These are phyloP conservation scores for Oryzias dopingdopingensis DNA, from an alignment of 2,797 vertebrate genomes.

Conservation along the genomic window DNA sequence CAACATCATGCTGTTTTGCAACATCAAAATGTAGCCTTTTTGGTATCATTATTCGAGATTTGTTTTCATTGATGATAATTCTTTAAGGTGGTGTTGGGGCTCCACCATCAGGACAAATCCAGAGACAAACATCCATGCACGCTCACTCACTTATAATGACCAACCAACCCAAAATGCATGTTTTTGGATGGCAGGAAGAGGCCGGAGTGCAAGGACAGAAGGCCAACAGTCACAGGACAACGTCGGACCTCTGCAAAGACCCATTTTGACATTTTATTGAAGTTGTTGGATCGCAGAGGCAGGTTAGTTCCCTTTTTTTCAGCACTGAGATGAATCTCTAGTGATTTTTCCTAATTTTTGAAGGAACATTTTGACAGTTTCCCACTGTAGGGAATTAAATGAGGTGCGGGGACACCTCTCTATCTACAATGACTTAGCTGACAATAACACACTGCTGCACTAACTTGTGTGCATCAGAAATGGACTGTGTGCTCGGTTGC, in stretches of 20 bases:
- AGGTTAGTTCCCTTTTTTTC: conserved; percentile 24
- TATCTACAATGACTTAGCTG: conserved; percentile 40
- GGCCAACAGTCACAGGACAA: too few relatives aligned
- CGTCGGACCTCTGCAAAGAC: too few relatives aligned
- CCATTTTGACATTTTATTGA: neutral
- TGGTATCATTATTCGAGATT: conserved; percentile 24
- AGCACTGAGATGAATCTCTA: conserved; percentile 30
- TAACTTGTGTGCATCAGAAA: conserved; percentile 34
- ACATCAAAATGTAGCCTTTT: conserved; percentile 22
- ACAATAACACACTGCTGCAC: conserved; percentile 45
- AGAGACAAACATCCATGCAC: too few relatives aligned
- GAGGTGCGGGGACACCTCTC: conserved; percentile 72
- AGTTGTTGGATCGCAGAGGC: conserved; percentile 20
- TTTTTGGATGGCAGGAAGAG: too few relatives aligned
- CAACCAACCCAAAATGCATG: too few relatives aligned
- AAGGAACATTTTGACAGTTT: conserved; percentile 45
- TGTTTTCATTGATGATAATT: neutral
- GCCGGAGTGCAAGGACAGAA: too few relatives aligned
- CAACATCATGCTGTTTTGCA: conserved; percentile 18
- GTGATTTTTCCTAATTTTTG: conserved; percentile 48
- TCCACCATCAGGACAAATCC: too few relatives aligned
- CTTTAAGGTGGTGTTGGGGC: too few relatives aligned
- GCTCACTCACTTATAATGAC: too few relatives aligned
- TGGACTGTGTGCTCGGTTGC: neutral
- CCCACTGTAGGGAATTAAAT: conserved; percentile 25